These are phyloP conservation scores for Chaetoderma sp. DNA, from an alignment of 2,888 invertebrate species.

Conservation along the genomic window DNA sequence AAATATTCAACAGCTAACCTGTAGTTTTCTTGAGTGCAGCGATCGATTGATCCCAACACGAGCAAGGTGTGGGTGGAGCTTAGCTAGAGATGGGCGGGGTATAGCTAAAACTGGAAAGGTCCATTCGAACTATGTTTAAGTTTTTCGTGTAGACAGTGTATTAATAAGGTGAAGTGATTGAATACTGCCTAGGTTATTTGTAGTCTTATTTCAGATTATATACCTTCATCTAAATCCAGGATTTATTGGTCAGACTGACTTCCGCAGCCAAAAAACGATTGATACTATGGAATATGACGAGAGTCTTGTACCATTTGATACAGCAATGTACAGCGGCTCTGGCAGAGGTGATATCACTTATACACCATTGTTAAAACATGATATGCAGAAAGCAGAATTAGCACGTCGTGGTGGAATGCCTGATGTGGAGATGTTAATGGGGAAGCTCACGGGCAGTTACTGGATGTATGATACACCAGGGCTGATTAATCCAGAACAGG, in stretches of 20 bases:
- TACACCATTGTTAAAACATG: neutral
- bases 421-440: neutral
- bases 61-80: too few species aligned
- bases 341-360: neutral
- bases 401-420: neutral
- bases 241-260: slow-evolving; percentile 49
- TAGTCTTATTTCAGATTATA: too few species aligned
- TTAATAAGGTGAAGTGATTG: too few species aligned
- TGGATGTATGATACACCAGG: slow-evolving; percentile 98
- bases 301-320: neutral
- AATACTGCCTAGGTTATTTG: too few species aligned
- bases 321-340: neutral
- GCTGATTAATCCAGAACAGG: slow-evolving; percentile 87
- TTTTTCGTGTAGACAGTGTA: too few species aligned
- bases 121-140: too few species aligned
- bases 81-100: too few species aligned
- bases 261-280: slow-evolving; percentile 27
- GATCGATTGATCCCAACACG: too few species aligned
- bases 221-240: too few species aligned
- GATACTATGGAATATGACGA: neutral
- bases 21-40: too few species aligned
- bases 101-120: too few species aligned
- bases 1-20: too few species aligned
- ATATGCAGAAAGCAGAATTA: neutral
- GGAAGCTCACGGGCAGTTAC: slow-evolving; percentile 72